Percentiles rank a stretch among this genome's conserved stretches.
phyloP scores from a whole-genome alignment of 2,888 invertebrate species.

The Drosophila merina region DNA sequence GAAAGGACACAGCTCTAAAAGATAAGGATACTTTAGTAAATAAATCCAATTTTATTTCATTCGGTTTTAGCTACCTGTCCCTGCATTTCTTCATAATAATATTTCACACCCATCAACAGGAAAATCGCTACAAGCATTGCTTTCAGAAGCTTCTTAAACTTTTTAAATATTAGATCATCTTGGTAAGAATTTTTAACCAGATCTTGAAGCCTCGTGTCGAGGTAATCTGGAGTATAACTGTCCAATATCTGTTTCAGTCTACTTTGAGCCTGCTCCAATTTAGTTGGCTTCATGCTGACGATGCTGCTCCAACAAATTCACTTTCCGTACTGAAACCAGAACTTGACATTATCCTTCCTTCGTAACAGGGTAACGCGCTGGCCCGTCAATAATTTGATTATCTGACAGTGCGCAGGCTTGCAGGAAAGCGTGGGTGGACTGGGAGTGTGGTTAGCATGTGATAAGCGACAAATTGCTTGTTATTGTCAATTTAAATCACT shows the following conservation, averaged over 20 bases:
- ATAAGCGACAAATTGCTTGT: slow-evolving; percentile 64
- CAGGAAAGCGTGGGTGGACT: slow-evolving; percentile 5
- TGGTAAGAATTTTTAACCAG: slow-evolving; percentile 37
- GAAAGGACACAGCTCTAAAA: slow-evolving; percentile 66
- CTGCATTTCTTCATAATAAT: slow-evolving; percentile 68
- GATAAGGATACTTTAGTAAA: too few relatives aligned
- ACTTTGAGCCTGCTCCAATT: slow-evolving; percentile 53
- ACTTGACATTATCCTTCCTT: slow-evolving; percentile 21
- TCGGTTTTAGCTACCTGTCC: slow-evolving; percentile 41
- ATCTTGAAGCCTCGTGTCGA: slow-evolving; percentile 24
- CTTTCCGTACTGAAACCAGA: slow-evolving; percentile 45
- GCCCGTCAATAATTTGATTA: slow-evolving; percentile 80
- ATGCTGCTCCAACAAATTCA: slow-evolving; percentile 45
- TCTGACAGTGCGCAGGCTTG: slow-evolving; percentile 62
- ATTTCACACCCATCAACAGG: slow-evolving; percentile 36
- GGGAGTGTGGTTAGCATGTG: slow-evolving; percentile 66
- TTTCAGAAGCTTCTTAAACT: slow-evolving; percentile 26
- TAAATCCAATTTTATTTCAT: too few relatives aligned
- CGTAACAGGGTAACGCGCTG: slow-evolving; percentile 51
- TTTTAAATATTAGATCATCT: not conserved
- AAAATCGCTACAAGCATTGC: slow-evolving; percentile 40
- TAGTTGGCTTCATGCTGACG: slow-evolving; percentile 19
- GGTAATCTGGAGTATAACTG: slow-evolving; percentile 23
- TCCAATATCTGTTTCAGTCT: slow-evolving; percentile 56
- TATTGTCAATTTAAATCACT: slow-evolving; percentile 54